A percentile compares a stretch with the other conserved stretches of the same genome.
Evolutionary conservation across 37 sponge, comb jelly and placozoan genomes (phyloP).

Genomic region (Aplysina aerophoba): DNA sequence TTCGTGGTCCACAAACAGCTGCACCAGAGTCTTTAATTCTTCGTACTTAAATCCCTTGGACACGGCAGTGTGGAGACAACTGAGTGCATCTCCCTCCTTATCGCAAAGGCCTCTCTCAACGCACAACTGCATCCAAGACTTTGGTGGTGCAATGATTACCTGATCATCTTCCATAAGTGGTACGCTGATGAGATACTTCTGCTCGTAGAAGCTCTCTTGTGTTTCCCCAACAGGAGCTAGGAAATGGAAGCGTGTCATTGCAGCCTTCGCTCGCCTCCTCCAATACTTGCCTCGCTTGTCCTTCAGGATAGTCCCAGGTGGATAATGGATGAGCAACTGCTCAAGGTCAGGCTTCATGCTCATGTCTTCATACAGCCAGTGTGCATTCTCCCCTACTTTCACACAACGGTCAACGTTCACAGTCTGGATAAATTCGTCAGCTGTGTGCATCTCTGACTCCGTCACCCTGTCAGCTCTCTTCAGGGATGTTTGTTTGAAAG

Average conservation of each 20-base stretch:
- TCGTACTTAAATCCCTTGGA: neutral
- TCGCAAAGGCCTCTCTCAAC: neutral
- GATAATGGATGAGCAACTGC: neutral
- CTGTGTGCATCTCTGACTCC: too few relatives aligned
- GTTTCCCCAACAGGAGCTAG: neutral
- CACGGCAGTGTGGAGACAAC: neutral
- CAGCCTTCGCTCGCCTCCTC: neutral
- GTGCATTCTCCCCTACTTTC: too few relatives aligned
- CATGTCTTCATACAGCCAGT: too few relatives aligned
- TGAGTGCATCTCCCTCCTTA: conserved; percentile 10
- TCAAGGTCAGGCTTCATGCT: neutral
- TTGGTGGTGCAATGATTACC: neutral
- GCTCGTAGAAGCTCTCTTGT: conserved; percentile 30
- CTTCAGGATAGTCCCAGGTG: conserved; percentile 4
- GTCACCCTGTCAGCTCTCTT: too few relatives aligned
- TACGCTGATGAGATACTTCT: conserved; percentile 20
- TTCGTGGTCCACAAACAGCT: neutral
- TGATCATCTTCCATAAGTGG: neutral
- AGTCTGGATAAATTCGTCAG: too few relatives aligned
- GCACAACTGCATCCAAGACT: conserved; percentile 24
- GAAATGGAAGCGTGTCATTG: conserved; percentile 8
- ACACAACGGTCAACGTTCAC: too few relatives aligned
- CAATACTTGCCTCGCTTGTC: conserved; percentile 21
- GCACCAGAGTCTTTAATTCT: neutral
- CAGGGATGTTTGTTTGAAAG: too few relatives aligned